phyloP scores from a whole-genome alignment of 2,113 vertebrate genomes.

The Myotis davidii region DNA sequence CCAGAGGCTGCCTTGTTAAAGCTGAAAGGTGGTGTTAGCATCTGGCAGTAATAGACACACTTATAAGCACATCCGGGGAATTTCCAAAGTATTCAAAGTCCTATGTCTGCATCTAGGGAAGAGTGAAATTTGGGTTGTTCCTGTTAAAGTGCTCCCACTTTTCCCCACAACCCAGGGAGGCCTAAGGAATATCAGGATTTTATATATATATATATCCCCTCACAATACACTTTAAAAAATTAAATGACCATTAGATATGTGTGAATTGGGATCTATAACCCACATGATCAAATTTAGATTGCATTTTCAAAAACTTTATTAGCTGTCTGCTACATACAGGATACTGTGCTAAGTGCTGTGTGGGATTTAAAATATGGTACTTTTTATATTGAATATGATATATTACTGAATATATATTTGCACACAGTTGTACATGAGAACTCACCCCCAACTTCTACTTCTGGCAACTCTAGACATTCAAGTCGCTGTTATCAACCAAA shows the following conservation, averaged over 20 bases:
- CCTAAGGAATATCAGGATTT: neutral
- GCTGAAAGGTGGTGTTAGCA: neutral
- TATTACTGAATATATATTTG: neutral
- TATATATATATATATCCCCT: neutral
- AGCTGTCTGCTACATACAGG: neutral
- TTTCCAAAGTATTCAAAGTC: neutral
- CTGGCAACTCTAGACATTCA: neutral
- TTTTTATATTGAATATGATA: neutral
- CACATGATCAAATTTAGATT: neutral
- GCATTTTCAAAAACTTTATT: neutral
- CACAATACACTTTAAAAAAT: neutral
- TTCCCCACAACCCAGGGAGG: neutral
- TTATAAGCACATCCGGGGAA: neutral
- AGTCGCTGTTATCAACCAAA: neutral
- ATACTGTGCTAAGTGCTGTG: neutral
- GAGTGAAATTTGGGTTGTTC: neutral
- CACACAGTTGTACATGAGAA: neutral
- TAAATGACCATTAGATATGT: neutral
- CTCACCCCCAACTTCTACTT: neutral
- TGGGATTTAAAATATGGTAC: neutral
- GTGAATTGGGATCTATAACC: neutral
- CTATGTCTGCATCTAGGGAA: neutral
- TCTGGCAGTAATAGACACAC: neutral
- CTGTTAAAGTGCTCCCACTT: neutral
- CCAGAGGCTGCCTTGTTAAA: neutral